Percentiles rank a stretch among this genome's conserved stretches.
Evolutionary conservation across 1,140 invertebrate genomes (phyloP).

Genomic region (Vollenhovia emeryi): DNA sequence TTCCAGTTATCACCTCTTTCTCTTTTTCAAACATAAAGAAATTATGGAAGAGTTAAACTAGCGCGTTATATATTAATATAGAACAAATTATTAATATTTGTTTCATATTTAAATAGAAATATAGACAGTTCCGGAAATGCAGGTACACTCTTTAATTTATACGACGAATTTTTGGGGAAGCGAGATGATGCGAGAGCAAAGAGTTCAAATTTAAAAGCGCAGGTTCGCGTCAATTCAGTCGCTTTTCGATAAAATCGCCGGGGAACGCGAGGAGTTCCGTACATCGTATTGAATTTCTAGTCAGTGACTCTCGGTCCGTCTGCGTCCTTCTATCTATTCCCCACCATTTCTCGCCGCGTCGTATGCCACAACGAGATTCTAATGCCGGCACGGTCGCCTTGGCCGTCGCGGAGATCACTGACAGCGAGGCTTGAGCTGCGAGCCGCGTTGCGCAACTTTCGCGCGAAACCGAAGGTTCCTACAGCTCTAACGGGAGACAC

Average conservation of each 20-base stretch:
- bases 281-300: constrained; percentile 55
- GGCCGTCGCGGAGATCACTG: constrained; percentile 65
- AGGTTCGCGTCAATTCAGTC: not conserved
- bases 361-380: constrained; percentile 47
- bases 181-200: not conserved
- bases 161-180: not conserved
- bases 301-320: constrained; percentile 35
- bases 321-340: constrained; percentile 58
- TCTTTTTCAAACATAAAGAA: not conserved
- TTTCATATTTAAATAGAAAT: not conserved
- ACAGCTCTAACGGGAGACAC: constrained; percentile 50
- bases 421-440: constrained; percentile 13
- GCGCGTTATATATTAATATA: not conserved
- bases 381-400: constrained; percentile 59
- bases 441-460: constrained; percentile 62
- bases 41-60: not conserved
- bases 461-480: constrained; percentile 65
- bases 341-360: not conserved
- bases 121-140: not conserved
- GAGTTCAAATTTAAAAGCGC: not conserved
- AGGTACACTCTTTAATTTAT: not conserved
- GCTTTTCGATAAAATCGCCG: constrained; percentile 3
- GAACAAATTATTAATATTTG: not conserved
- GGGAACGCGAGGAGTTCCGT: constrained; percentile 15
- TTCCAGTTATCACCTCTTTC: not conserved